Percentiles rank a stretch among this genome's conserved stretches.
Evolutionary conservation across 1,140 invertebrate genomes (phyloP).

Genomic region (Penaeus japonicus): DNA sequence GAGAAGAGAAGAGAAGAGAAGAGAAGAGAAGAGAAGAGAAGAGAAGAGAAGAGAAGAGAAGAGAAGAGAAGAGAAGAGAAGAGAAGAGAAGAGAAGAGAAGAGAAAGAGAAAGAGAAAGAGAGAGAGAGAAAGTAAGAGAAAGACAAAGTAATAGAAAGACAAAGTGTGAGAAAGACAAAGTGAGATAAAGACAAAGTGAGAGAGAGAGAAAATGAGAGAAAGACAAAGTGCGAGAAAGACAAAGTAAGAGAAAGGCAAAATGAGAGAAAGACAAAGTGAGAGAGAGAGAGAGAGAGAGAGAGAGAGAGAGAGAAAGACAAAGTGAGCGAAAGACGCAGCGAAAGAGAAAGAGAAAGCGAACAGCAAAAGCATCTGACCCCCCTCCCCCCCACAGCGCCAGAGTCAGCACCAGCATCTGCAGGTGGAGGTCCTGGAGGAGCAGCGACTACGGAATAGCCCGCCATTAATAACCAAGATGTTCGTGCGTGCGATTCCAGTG

Average conservation of each 20-base stretch:
- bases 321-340: too few relatives aligned
- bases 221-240: neutral
- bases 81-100: neutral
- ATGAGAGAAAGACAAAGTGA: neutral
- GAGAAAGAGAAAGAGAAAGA: neutral
- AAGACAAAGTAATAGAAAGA: neutral
- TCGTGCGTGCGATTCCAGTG: too few relatives aligned
- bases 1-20: too few relatives aligned
- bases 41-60: neutral
- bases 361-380: too few relatives aligned
- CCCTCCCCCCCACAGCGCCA: too few relatives aligned
- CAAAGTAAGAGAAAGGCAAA: neutral
- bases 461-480: too few relatives aligned
- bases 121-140: neutral
- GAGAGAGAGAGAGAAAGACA: too few relatives aligned
- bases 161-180: neutral
- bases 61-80: neutral
- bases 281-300: neutral
- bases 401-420: too few relatives aligned
- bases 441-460: too few relatives aligned
- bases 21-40: neutral
- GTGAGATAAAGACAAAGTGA: neutral
- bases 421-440: too few relatives aligned
- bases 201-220: neutral
- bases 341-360: too few relatives aligned